Percentiles rank a stretch among this genome's conserved stretches.
Conservation (phyloP, 2,113 vertebrate genomes). For the Toxostoma redivivum region DNA sequence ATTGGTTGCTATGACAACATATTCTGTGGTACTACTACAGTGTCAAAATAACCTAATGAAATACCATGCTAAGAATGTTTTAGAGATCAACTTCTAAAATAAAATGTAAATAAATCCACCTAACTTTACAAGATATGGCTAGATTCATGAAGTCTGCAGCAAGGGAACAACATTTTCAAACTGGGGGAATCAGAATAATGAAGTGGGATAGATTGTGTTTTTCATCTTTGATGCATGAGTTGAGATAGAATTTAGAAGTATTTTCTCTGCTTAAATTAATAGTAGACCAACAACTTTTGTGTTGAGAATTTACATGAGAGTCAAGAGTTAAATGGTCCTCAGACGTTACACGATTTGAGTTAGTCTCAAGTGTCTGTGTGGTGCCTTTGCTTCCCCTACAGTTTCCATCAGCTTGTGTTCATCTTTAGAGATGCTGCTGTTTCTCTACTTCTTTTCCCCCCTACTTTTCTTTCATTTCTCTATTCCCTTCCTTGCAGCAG, state of each 20-base stretch:
- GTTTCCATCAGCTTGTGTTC: background rate
- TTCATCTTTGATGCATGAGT: background rate
- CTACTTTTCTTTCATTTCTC: background rate
- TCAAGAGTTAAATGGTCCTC: background rate
- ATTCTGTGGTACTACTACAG: background rate
- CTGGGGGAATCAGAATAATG: background rate
- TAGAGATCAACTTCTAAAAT: background rate
- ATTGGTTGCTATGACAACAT: constrained; percentile 39
- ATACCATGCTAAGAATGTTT: constrained; percentile 1
- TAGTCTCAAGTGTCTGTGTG: background rate
- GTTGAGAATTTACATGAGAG: background rate
- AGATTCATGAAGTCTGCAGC: background rate
- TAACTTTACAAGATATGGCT: background rate
- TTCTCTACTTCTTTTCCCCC: background rate
- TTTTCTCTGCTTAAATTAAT: background rate
- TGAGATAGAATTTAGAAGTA: background rate
- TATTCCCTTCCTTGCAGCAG: background rate
- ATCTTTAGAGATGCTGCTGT: background rate
- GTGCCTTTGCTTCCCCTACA: background rate
- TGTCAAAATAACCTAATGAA: constrained; percentile 51
- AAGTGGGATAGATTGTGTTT: background rate
- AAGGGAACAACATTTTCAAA: background rate
- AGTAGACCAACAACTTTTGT: no score
- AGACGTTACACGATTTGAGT: background rate
- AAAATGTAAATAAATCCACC: background rate